A percentile compares a stretch with the other conserved stretches of the same genome.
phyloP scores from a whole-genome alignment of 2,888 invertebrate genomes.

The Drosophila barbarae region DNA sequence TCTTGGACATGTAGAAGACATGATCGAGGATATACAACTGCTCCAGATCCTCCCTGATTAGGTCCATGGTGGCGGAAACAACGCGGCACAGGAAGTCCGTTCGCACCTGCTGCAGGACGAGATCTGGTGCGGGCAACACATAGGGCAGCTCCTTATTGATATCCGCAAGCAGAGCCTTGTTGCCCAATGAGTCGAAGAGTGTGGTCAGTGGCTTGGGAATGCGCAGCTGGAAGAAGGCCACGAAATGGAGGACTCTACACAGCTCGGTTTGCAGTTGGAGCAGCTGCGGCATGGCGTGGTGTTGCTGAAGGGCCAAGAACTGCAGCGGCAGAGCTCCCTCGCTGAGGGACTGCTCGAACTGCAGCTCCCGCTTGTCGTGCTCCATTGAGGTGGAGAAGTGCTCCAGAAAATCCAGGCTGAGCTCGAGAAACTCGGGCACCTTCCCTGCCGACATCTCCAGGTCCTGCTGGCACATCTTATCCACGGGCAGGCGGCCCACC shows the following conservation, averaged over 20 bases:
- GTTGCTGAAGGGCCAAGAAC: constrained; percentile 87
- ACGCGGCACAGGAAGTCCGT: constrained; percentile 87
- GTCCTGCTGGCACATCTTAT: constrained; percentile 89
- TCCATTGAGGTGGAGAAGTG: constrained; percentile 73
- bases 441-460: constrained; percentile 85
- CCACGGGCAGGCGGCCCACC: constrained; percentile 91
- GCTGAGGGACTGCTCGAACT: constrained; percentile 77
- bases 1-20: constrained; percentile 86
- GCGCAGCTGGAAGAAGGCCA: constrained; percentile 88
- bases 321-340: constrained; percentile 82
- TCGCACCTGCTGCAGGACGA: constrained; percentile 84
- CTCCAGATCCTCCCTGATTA: constrained; percentile 83
- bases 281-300: constrained; percentile 86
- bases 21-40: constrained; percentile 81
- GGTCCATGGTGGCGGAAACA: constrained; percentile 87
- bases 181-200: constrained; percentile 87
- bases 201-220: constrained; percentile 85
- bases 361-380: constrained; percentile 75
- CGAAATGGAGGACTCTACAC: constrained; percentile 87
- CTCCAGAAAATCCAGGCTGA: constrained; percentile 77
- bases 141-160: constrained; percentile 81
- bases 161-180: constrained; percentile 81
- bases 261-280: constrained; percentile 90
- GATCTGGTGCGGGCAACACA: constrained; percentile 84
- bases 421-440: constrained; percentile 84